These are phyloP conservation scores for Esperia sulphurella DNA, from an alignment of 2,888 invertebrate genomes.

Conservation along the genomic window DNA sequence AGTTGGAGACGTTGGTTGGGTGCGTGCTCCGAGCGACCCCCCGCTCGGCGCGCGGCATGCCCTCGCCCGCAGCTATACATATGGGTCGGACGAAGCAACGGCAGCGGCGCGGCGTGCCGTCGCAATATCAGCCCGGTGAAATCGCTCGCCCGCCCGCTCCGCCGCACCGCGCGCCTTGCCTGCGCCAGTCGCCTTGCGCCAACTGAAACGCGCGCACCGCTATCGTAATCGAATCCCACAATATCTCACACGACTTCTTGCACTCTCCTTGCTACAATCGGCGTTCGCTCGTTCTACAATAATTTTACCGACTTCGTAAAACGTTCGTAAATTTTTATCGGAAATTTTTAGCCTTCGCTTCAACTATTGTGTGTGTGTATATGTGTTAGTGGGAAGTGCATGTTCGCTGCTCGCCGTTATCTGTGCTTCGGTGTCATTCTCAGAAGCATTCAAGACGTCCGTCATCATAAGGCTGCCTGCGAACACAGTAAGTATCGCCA, in stretches of 20 bases:
- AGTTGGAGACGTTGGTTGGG: slow-evolving; percentile 27
- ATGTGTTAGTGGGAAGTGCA: slow-evolving; percentile 45
- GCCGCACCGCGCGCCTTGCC: slow-evolving; percentile 72
- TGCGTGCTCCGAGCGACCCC: slow-evolving; percentile 61
- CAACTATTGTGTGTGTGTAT: slow-evolving; percentile 24
- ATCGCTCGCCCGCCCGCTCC: slow-evolving; percentile 76
- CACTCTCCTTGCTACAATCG: slow-evolving; percentile 47
- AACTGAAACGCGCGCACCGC: slow-evolving; percentile 78
- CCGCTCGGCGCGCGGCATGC: slow-evolving; percentile 51
- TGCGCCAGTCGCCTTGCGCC: slow-evolving; percentile 79
- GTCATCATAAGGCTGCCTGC: slow-evolving; percentile 78
- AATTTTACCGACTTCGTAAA: slow-evolving; percentile 41
- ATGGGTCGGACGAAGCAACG: slow-evolving; percentile 61
- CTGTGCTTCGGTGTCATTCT: slow-evolving; percentile 54
- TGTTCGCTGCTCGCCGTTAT: slow-evolving; percentile 55
- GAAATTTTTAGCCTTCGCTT: slow-evolving; percentile 32
- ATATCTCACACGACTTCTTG: slow-evolving; percentile 57
- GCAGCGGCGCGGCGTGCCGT: slow-evolving; percentile 61
- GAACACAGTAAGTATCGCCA: slow-evolving; percentile 72
- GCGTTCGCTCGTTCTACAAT: slow-evolving; percentile 36
- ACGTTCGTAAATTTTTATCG: slow-evolving; percentile 37
- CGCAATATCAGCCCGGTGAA: slow-evolving; percentile 79
- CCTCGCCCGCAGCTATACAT: slow-evolving; percentile 62
- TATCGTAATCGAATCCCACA: slow-evolving; percentile 71
- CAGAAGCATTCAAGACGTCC: slow-evolving; percentile 72